Conservation (phyloP, 2,888 invertebrate species). For the Invenusta paracnida region DNA sequence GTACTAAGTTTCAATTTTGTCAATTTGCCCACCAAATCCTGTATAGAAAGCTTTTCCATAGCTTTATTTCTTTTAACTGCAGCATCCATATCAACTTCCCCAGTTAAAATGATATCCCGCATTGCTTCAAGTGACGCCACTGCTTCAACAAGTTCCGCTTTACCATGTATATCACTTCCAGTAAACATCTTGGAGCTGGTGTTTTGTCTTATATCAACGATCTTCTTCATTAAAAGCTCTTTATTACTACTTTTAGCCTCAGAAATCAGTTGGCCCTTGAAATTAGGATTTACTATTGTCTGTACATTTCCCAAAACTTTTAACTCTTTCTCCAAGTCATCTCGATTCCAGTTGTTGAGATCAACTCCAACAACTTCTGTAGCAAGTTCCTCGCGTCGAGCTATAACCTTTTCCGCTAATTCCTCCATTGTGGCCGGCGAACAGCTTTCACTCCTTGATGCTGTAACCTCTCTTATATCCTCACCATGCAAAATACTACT, state of each 20-base stretch:
- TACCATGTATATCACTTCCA: neutral
- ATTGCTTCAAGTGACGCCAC: neutral
- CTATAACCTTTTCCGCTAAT: neutral
- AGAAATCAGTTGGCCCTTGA: neutral
- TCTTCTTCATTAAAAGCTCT: neutral
- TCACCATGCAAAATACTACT: neutral
- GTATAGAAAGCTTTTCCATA: neutral
- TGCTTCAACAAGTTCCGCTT: neutral
- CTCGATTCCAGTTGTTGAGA: neutral
- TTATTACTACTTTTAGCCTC: neutral
- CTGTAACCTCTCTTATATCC: neutral
- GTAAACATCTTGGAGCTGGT: neutral
- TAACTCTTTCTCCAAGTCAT: neutral
- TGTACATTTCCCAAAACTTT: neutral
- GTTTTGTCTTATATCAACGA: neutral
- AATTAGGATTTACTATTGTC: neutral
- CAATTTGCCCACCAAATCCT: conserved; percentile 3
- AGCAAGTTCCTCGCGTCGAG: neutral
- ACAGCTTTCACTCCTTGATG: neutral
- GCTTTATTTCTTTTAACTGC: neutral
- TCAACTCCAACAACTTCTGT: conserved; percentile 1
- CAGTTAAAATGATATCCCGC: neutral
- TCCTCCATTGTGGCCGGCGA: neutral
- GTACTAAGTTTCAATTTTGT: neutral
- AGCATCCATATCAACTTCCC: conserved; percentile 12